These are phyloP conservation scores for Caenorhabditis sulstoni DNA, from an alignment of 2,888 invertebrate genomes.

Conservation along the genomic window DNA sequence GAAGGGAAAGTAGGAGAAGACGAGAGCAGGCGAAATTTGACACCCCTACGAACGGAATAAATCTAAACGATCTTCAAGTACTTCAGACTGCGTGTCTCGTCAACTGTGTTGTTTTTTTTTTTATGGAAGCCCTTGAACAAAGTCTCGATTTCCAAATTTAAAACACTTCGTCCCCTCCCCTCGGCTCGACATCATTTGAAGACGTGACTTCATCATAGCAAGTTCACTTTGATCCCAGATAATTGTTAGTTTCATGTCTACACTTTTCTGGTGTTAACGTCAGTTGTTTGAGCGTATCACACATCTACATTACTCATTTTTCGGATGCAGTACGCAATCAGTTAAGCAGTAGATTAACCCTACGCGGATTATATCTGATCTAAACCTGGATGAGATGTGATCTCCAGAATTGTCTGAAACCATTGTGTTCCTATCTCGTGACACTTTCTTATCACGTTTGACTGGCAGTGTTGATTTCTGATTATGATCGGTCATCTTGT, in stretches of 20 bases:
- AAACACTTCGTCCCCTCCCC: conserved; percentile 35
- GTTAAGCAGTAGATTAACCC: conserved; percentile 49
- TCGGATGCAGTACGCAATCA: conserved; percentile 19
- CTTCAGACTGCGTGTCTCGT: no score
- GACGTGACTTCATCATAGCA: conserved; percentile 21
- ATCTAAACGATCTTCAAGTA: conserved; percentile 32
- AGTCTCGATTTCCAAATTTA: conserved; percentile 17
- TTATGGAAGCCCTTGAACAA: conserved; percentile 34
- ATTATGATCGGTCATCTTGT: neutral
- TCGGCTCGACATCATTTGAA: neutral
- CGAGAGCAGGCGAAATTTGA: conserved; percentile 29
- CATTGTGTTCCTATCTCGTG: conserved; percentile 16
- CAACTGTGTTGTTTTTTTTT: neutral
- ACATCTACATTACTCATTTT: conserved; percentile 31
- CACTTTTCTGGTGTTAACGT: conserved; percentile 1
- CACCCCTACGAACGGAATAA: conserved; percentile 12
- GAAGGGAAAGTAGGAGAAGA: neutral
- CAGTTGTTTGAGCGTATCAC: neutral
- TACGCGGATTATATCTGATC: conserved; percentile 31
- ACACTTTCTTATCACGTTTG: no score
- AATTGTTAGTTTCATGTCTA: conserved; percentile 25
- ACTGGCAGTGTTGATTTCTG: neutral
- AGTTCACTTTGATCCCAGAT: conserved; percentile 11
- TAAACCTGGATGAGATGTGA: conserved; percentile 22
- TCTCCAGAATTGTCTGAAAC: conserved; percentile 7